phyloP scores from a whole-genome alignment of 2,113 vertebrate species.

The Gavialis gangeticus region DNA sequence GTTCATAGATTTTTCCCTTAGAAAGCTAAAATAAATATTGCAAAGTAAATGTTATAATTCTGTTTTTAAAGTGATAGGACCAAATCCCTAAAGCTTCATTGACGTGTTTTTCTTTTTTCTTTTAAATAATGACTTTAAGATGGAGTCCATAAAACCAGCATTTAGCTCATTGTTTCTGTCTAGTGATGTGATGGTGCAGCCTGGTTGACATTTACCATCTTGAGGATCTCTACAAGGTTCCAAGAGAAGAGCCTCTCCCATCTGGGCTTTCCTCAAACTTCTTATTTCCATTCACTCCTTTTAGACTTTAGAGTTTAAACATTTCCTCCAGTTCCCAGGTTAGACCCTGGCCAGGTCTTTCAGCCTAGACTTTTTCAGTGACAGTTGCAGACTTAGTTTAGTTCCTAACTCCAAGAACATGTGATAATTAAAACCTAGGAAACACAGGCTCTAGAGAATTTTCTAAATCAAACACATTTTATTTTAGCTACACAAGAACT shows the following conservation, averaged over 20 bases:
- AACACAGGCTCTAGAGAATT: not conserved
- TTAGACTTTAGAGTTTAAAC: too few species aligned
- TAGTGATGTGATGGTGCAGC: not conserved
- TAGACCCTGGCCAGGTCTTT: too few species aligned
- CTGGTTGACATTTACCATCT: not conserved
- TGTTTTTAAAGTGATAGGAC: not conserved
- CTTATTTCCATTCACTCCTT: not conserved
- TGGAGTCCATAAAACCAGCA: not conserved
- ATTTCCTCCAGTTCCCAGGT: too few species aligned
- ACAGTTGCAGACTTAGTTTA: too few species aligned
- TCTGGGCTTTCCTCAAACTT: not conserved
- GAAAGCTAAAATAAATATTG: not conserved
- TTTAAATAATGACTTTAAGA: not conserved
- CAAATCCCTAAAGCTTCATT: not conserved
- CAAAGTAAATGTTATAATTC: not conserved
- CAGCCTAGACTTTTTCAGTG: too few species aligned
- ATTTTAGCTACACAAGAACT: not conserved
- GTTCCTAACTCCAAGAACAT: not conserved
- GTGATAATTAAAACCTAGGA: not conserved
- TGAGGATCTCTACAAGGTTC: constrained; percentile 30
- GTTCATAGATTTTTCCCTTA: not conserved
- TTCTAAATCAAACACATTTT: not conserved
- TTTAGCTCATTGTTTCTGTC: not conserved
- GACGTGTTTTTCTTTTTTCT: not conserved
- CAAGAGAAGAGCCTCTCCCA: constrained; percentile 11